These are phyloP conservation scores for Antheraea assamensis DNA, from an alignment of 2,888 invertebrate genomes.

Conservation along the genomic window DNA sequence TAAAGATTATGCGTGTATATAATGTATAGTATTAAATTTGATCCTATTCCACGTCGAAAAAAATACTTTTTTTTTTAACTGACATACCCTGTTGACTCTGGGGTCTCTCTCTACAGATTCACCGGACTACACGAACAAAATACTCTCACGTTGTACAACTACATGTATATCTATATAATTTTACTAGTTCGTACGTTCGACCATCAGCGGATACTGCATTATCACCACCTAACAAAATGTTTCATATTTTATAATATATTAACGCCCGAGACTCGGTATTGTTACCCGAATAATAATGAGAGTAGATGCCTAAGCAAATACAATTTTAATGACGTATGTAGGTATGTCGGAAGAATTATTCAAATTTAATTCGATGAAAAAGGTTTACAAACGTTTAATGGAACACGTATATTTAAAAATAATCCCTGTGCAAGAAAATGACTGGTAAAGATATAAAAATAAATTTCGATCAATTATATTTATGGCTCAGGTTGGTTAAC, in stretches of 20 bases:
- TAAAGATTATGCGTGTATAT: too few relatives aligned
- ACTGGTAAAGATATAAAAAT: too few relatives aligned
- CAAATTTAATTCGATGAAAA: neutral
- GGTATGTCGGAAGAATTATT: neutral
- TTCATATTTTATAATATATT: neutral
- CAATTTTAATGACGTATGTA: neutral
- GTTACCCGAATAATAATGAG: neutral
- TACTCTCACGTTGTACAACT: neutral
- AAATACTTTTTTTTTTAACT: too few relatives aligned
- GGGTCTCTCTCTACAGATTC: too few relatives aligned
- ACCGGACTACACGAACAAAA: too few relatives aligned
- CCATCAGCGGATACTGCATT: neutral
- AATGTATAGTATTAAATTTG: too few relatives aligned
- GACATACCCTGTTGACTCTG: too few relatives aligned
- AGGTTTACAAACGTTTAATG: neutral
- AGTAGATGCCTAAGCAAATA: neutral
- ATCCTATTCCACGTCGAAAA: too few relatives aligned
- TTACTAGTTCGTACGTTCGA: neutral
- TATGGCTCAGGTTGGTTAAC: too few relatives aligned
- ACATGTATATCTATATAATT: neutral
- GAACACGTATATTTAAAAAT: neutral
- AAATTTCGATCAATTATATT: too few relatives aligned
- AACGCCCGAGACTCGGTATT: neutral
- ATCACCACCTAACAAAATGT: neutral
- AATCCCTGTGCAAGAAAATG: too few relatives aligned